Evolutionary conservation across 2,113 vertebrate genomes (phyloP).

Genomic region (Lathamus discolor): DNA sequence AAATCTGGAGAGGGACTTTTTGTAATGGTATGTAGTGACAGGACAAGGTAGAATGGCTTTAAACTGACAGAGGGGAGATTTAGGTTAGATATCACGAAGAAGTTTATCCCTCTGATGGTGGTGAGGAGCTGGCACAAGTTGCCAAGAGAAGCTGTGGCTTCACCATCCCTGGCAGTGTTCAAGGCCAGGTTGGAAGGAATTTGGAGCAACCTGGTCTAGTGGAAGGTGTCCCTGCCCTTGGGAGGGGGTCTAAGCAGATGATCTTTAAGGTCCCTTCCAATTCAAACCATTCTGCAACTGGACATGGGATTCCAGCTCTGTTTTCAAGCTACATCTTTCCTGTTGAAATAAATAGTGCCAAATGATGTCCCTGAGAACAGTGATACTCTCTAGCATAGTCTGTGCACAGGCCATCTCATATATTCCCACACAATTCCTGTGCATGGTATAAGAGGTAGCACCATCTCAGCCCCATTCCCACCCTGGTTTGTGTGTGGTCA

Average conservation of each 20-base stretch:
- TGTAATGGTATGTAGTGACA: neutral
- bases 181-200: neutral
- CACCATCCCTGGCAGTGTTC: neutral
- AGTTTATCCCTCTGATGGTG: neutral
- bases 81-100: neutral
- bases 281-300: neutral
- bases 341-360: neutral
- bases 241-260: neutral
- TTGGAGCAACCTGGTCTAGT: neutral
- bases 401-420: accelerated
- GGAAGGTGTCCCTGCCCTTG: neutral
- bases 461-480: neutral
- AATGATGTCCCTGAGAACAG: neutral
- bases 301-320: neutral
- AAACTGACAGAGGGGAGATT: neutral
- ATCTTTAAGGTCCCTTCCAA: neutral
- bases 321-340: neutral
- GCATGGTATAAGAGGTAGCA: accelerated
- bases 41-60: neutral
- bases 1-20: neutral
- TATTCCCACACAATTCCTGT: neutral
- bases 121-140: neutral
- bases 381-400: neutral
- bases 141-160: neutral
- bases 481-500: neutral